A percentile compares a stretch with the other conserved stretches of the same genome.
These are phyloP conservation scores for Drosophila punjabiensis DNA, from an alignment of 1,140 invertebrate species.

Conservation along the genomic window DNA sequence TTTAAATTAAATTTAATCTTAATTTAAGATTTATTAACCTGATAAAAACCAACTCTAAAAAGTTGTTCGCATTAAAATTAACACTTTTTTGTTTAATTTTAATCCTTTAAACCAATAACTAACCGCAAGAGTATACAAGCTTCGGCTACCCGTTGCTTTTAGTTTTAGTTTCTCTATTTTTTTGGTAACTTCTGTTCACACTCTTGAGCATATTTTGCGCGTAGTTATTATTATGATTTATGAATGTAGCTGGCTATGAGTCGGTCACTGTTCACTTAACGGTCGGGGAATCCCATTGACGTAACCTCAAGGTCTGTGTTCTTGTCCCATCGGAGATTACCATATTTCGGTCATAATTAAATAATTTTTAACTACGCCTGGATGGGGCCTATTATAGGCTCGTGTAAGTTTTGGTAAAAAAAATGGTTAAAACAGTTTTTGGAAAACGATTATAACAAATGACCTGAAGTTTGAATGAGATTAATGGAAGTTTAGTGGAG, in stretches of 20 bases:
- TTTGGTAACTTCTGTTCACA: conserved; percentile 36
- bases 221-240: conserved; percentile 34
- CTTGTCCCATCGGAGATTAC: conserved; percentile 12
- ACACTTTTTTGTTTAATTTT: too few relatives aligned
- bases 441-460: not conserved
- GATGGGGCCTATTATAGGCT: not conserved
- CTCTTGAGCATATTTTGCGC: conserved; percentile 1
- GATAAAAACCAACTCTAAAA: too few relatives aligned
- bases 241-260: conserved; percentile 12
- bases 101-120: too few relatives aligned
- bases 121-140: too few relatives aligned
- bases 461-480: not conserved
- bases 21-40: too few relatives aligned
- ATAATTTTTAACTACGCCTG: conserved; percentile 7
- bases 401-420: not conserved
- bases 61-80: too few relatives aligned
- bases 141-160: not conserved
- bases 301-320: conserved; percentile 16
- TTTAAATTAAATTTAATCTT: too few relatives aligned
- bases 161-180: not conserved
- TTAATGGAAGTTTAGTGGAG: not conserved
- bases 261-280: conserved; percentile 2
- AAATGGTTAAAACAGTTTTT: conserved; percentile 1
- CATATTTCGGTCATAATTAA: conserved; percentile 28
- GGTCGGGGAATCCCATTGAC: conserved; percentile 32